Base-by-base conservation (phyloP, 2,797 vertebrate species). In the Myotis planiceps region DNA sequence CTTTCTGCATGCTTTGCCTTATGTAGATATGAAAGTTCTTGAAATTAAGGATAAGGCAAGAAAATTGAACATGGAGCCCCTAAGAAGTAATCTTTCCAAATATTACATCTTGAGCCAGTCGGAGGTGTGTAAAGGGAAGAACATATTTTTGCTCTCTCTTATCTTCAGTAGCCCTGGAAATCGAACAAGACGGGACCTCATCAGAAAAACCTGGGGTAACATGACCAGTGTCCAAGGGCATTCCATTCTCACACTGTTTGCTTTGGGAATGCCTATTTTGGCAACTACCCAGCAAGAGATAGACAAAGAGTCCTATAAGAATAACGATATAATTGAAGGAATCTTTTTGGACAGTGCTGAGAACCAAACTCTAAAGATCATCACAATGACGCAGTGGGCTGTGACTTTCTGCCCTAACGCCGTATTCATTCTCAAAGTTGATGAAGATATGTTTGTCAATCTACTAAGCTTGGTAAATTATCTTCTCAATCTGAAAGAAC, bases 181-280 rank as follows among this genome's bases (percentile, higher is more conserved):
- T 92, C 69, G 96, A 82, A 98, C 97, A 9, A 98, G 99, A 92
- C 98, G 99, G n/a, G 63, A 99, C 0, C 94, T 87, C 1, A 98
- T 99, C 94, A 98, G 99, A 94, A 98, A 96, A 95, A 99, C 99
- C 0, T 99, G 99, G 99, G 99, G 98, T 65, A 99, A 99, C 3
- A 58, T 97, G 68, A 99, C 99, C 0, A 93, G 29, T 0, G 18
- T 99, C 51, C 63, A 97, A 91, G 98, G 97, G 1, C 96, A 98
- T 0, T 7, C 90, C 0, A 90, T 99, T 18, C 98, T 98, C 16
- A 98, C 98, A 0, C 32, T 98, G 65, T 99, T 99, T 97, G 98
- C 98, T 83, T 89, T 99, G 19, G 99, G 99, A n/a, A 98, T 97
- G 79, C 95, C 99, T 2, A 49, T 90, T 13, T 96, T 97, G 8